Percentiles rank a stretch among this genome's conserved stretches.
phyloP scores from a whole-genome alignment of 1,140 invertebrate genomes.

The Panagrolaimus sp. region DNA sequence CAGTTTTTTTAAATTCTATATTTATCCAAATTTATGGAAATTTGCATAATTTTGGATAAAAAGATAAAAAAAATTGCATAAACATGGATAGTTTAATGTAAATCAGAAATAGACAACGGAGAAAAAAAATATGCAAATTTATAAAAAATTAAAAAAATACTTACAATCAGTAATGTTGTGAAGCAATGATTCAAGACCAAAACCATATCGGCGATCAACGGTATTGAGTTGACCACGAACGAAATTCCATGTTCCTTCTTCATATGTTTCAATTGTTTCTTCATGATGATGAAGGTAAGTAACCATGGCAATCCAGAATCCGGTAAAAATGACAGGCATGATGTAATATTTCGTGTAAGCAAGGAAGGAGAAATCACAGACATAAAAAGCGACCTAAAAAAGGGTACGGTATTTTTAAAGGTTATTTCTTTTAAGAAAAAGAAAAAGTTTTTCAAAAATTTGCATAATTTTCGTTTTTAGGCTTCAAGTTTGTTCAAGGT shows the following conservation, averaged over 20 bases:
- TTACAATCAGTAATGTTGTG: conserved; percentile 60
- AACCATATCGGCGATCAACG: conserved; percentile 60
- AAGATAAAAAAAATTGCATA: too few species aligned
- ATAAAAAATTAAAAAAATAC: conserved; percentile 14
- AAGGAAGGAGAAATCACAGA: conserved; percentile 49
- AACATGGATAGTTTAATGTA: too few species aligned
- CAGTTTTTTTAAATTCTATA: too few species aligned
- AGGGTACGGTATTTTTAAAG: not conserved
- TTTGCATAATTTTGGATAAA: too few species aligned
- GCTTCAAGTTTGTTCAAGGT: too few species aligned
- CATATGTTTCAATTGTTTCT: conserved; percentile 60
- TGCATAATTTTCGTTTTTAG: too few species aligned
- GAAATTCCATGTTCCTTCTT: conserved; percentile 59
- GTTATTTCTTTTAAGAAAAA: too few species aligned
- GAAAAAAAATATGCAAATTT: too few species aligned
- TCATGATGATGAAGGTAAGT: conserved; percentile 39
- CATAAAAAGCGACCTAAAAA: conserved; percentile 36
- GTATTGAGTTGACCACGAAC: conserved; percentile 61
- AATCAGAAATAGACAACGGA: too few species aligned
- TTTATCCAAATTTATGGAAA: too few species aligned
- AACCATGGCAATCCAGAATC: conserved; percentile 58
- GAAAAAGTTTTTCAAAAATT: too few species aligned
- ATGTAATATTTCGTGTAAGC: conserved; percentile 57
- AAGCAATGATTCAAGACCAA: conserved; percentile 57
- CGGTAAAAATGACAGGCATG: conserved; percentile 59